These are phyloP conservation scores for Neodon shergylaensis DNA, from an alignment of 2,113 vertebrate genomes.

Conservation along the genomic window DNA sequence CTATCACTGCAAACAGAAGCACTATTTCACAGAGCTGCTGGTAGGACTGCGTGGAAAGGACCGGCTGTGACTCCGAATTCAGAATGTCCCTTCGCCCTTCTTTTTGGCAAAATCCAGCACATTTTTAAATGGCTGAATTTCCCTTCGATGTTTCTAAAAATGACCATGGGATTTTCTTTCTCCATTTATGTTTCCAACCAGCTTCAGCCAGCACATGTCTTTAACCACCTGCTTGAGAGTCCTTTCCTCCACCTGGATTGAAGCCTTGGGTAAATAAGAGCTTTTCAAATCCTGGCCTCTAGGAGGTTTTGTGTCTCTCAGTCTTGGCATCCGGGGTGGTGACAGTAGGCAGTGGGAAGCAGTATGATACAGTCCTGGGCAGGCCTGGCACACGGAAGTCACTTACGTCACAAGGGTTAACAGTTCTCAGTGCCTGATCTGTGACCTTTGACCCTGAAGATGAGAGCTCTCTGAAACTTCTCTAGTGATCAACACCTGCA, in stretches of 20 bases:
- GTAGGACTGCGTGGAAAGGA: not conserved
- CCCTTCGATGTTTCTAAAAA: not conserved
- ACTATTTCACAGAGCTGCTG: not conserved
- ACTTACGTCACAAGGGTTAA: not conserved
- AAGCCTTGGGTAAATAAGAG: not conserved
- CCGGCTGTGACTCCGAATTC: not conserved
- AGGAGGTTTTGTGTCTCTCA: not conserved
- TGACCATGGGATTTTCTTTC: not conserved
- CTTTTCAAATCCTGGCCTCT: not conserved
- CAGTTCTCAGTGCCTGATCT: not conserved
- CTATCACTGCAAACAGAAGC: not conserved
- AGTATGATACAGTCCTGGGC: too few species aligned
- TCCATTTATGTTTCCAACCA: too few species aligned
- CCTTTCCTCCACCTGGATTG: not conserved
- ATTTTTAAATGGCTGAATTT: constrained; percentile 2
- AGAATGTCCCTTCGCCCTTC: not conserved
- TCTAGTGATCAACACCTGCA: not conserved
- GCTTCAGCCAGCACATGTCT: not conserved
- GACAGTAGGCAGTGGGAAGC: not conserved
- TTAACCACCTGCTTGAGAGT: not conserved
- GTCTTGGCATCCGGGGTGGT: not conserved
- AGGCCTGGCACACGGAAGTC: too few species aligned
- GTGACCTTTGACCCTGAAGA: not conserved
- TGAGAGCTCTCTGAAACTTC: not conserved
- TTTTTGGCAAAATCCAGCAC: not conserved